Evolutionary conservation across 2,113 vertebrate genomes (phyloP), one percentile per base, ranked within the genome.

Genomic region (Caloenas nicobarica): DNA sequence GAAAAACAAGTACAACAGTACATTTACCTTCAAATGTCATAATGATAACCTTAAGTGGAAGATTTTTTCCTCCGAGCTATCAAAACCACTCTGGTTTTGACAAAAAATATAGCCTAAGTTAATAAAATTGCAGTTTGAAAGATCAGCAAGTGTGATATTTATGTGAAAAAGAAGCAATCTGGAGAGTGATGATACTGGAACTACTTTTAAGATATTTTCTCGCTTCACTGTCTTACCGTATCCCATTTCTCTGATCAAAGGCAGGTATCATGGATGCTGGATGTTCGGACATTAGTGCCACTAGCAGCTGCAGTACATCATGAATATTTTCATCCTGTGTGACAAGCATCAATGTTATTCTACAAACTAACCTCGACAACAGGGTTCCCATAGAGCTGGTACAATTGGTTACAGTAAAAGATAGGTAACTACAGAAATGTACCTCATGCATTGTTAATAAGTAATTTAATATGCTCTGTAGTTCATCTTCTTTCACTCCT

Each of bases 381-480:
- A 91, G 86, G 66, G 10, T 89, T 93, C 84, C 57, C 70, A 83
- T 42, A 94, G 56, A 84, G 14, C 26, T 88, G 64, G 7, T 64
- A 81, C 11, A 81, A 80, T 3, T 51, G 61, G 24, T 81, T 85
- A 81, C 10, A 92, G 84, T 70, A 78, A 94, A 96, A 96, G 46
- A 48, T 19, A 93, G 64, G 33, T 73, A 96, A 96, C 64, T 92
- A 81, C 19, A 54, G 40, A 93, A 80, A 85, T 94, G 91, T 98
- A 99, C 99, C 99, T 99, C 99, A 57, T 99, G 99, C 99, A 99
- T 99, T 90, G 99, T 99, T 97, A 99, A 95, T 92, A 99, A 97
- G 94, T 99, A 99, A 98, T 99, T 99, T 92, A 99, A 97, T 97
- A 99, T 99, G 97, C 99, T 99, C 97, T 99, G 99, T 51, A 99